Conservation (phyloP, 2,113 vertebrate genomes). For the Cochlearius cochlearius region DNA sequence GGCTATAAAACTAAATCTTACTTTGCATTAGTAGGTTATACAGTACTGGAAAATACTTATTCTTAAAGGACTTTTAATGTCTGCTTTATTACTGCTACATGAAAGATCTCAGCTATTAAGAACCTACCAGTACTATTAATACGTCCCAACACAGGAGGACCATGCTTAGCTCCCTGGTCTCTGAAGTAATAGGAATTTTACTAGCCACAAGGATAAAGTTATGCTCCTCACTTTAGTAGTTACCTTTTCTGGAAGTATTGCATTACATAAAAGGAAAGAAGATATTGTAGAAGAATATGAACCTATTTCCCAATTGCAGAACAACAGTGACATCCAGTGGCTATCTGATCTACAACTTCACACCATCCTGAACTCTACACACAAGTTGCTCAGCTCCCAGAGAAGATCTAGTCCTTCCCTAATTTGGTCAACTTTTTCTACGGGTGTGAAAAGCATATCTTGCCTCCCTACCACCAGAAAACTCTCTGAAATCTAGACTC, state of each 20-base stretch:
- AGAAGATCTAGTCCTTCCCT: not conserved
- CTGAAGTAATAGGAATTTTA: not conserved
- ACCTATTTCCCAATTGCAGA: not conserved
- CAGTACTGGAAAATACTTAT: not conserved
- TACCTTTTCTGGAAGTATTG: not conserved
- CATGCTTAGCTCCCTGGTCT: not conserved
- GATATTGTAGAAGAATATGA: accelerated
- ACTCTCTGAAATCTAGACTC: not conserved
- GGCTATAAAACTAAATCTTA: not conserved
- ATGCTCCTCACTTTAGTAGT: not conserved
- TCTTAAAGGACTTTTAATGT: not conserved
- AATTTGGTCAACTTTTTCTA: not conserved
- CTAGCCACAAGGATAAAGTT: not conserved
- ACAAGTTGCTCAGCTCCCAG: not conserved
- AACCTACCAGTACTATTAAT: not conserved
- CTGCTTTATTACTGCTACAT: not conserved
- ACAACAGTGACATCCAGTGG: slow-evolving; percentile 58
- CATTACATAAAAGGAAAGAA: not conserved
- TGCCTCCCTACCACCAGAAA: not conserved
- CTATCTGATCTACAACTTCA: not conserved
- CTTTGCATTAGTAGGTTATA: not conserved
- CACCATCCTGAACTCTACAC: not conserved
- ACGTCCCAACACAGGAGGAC: not conserved
- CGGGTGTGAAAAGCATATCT: accelerated
- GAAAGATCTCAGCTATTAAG: not conserved